phyloP scores from a whole-genome alignment of 2,113 vertebrate species.

The Microcebus jonahi region DNA sequence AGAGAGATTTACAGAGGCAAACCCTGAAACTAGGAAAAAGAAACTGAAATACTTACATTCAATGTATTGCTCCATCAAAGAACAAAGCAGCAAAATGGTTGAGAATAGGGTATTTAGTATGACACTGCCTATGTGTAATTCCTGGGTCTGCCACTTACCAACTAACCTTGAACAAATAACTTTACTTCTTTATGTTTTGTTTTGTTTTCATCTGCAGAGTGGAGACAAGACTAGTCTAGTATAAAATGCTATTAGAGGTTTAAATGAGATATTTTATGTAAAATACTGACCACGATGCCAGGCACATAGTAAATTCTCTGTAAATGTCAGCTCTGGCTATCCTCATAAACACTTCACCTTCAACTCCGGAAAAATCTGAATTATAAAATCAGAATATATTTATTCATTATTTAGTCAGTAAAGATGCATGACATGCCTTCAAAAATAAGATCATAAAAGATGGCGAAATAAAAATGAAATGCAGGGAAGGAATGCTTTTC shows the following conservation, averaged over 20 bases:
- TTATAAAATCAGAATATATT: background rate
- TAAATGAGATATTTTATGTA: background rate
- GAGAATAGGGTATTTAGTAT: background rate
- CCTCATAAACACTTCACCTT: background rate
- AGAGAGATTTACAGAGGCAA: background rate
- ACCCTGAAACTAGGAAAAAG: background rate
- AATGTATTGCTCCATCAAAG: background rate
- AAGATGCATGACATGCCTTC: background rate
- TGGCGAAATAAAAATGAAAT: background rate
- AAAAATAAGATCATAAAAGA: background rate
- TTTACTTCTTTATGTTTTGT: background rate
- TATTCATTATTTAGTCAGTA: background rate
- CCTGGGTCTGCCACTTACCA: background rate
- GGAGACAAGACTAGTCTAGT: background rate
- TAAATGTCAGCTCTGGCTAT: background rate
- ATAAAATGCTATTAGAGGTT: background rate
- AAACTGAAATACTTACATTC: background rate
- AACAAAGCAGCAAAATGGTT: background rate
- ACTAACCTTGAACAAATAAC: background rate
- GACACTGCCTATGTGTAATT: background rate
- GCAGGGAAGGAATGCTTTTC: background rate
- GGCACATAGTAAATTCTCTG: background rate
- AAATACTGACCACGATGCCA: background rate
- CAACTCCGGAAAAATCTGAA: background rate
- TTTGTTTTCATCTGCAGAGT: background rate